Evolutionary conservation across 30 jellyfish, hydroid and myxozoan genomes (phyloP), one percentile per base, ranked within the genome.

Genomic region (Chironex yamaguchii): DNA sequence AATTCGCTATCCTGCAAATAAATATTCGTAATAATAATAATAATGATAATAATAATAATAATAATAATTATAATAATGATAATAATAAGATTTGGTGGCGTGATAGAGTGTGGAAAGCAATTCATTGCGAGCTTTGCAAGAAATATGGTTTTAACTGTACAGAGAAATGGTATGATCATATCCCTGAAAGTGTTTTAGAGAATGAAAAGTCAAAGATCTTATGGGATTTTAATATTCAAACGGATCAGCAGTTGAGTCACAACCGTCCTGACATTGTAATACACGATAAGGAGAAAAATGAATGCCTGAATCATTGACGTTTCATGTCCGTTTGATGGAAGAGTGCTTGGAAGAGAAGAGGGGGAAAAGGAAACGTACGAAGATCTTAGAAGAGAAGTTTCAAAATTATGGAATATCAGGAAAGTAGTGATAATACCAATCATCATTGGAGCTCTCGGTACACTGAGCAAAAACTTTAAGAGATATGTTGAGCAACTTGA

Each of bases 111-210:
- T n/a, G n/a, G n/a, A n/a, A n/a, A n/a, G n/a, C n/a, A 34, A 30
- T 71, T 71, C 74, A 71, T 62, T 42, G 86, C 74, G 86, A 73
- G 86, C 29, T 42, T 42, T 48, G 86, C 75, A 73, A 49, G 71
- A 42, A 73, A 32, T 49, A 73, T 49, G 74, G 30, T 42, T 74
- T 73, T 23, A 72, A 52, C 75, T 24, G 75, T 72, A 33, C 76
- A 4, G 52, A 73, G n/a, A 62, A 67, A 29, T 67, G 82, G 82
- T 32, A 32, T 64, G 30, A 63, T 63, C 77, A 63, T 63, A 63
- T 25, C 49, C 63, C 62, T 35, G 70, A 31, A 6, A 36, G 76
- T 6, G 53, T 73, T 73, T 29, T 32, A 49, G 76, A 23, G 65
- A 48, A 36, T 73, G 52, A 48, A 48, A 48, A 34, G 62, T 25